A percentile compares a stretch with the other conserved stretches of the same genome.
Evolutionary conservation across 2,888 invertebrate species (phyloP).

Genomic region (Alviniconcha strummeri): DNA sequence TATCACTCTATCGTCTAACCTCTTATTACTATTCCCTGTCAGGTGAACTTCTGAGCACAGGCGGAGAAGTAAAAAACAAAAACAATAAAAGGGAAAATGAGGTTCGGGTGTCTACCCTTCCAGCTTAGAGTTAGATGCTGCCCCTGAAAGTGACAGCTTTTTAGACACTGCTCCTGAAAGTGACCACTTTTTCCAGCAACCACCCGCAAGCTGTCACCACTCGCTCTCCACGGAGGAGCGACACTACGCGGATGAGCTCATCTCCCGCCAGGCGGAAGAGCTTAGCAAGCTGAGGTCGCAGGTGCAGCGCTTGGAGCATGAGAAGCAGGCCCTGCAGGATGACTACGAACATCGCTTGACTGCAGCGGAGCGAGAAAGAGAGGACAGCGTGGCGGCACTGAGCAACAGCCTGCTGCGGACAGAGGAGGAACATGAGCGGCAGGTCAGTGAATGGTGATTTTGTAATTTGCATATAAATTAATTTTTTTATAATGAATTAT

Average conservation of each 20-base stretch:
- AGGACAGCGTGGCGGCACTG: constrained; percentile 47
- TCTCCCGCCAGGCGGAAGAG: constrained; percentile 63
- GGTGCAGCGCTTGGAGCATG: constrained; percentile 41
- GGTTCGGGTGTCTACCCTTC: too few relatives aligned
- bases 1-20: too few relatives aligned
- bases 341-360: constrained; percentile 52
- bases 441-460: constrained; percentile 43
- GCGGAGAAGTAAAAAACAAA: too few relatives aligned
- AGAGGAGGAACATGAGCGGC: constrained; percentile 55
- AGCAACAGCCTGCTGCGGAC: constrained; percentile 50
- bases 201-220: not conserved
- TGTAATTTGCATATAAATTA: too few relatives aligned
- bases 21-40: too few relatives aligned
- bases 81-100: too few relatives aligned
- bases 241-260: constrained; percentile 62
- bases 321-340: constrained; percentile 49
- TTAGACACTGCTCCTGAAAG: too few relatives aligned
- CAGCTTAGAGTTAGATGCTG: too few relatives aligned
- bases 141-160: too few relatives aligned
- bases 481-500: too few relatives aligned
- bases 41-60: too few relatives aligned
- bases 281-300: constrained; percentile 59
- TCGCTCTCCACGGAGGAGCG: not conserved
- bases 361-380: constrained; percentile 49
- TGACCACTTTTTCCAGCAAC: too few relatives aligned